Conservation (phyloP, 92 coral and sea anemone genomes). For the Palythoa caribaeorum region DNA sequence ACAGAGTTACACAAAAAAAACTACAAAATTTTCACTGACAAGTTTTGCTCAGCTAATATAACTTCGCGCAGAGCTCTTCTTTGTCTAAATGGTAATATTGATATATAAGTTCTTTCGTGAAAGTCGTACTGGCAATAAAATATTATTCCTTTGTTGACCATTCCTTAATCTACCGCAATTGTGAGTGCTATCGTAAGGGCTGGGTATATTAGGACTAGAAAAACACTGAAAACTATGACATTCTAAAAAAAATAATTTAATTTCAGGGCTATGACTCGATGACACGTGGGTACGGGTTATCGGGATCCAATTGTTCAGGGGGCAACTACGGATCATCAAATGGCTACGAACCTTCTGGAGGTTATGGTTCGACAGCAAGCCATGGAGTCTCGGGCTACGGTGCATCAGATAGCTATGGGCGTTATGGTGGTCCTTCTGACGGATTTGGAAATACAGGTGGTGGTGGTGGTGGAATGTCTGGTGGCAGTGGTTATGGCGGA, state of each 20-base stretch:
- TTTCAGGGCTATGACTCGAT: slow-evolving; percentile 23
- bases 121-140: background rate
- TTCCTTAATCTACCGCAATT: background rate
- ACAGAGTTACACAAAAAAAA: no score
- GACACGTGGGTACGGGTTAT: slow-evolving; percentile 1
- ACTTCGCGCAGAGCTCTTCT: no score
- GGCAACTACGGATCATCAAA: slow-evolving; percentile 10
- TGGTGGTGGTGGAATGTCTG: background rate
- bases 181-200: no score
- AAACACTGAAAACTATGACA: no score
- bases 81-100: no score
- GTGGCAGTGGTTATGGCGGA: background rate
- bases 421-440: slow-evolving; percentile 1
- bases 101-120: no score
- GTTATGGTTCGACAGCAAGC: background rate
- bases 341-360: background rate
- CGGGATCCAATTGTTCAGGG: slow-evolving; percentile 11
- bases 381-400: background rate
- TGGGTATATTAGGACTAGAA: no score
- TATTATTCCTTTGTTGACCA: background rate
- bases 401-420: background rate
- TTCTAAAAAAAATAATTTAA: background rate
- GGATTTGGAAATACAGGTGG: background rate
- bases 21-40: no score
- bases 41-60: no score